A percentile compares a stretch with the other conserved stretches of the same genome.
Conservation (phyloP, 2,113 vertebrate species). For the Dendrocopos noguchii region DNA sequence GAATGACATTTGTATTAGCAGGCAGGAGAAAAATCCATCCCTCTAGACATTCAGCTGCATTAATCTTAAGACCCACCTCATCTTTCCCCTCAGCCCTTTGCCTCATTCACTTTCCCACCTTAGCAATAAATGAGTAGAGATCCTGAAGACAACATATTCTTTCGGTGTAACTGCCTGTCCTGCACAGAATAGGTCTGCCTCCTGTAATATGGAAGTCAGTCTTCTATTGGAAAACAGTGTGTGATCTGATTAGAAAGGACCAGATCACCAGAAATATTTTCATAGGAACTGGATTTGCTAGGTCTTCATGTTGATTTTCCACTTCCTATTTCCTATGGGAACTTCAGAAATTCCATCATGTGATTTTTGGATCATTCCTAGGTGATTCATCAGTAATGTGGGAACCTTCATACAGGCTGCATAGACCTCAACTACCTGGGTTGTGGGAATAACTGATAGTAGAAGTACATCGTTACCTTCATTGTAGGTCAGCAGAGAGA, state of each 20-base stretch:
- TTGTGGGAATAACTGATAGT: conserved; percentile 37
- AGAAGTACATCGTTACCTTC: conserved; percentile 32
- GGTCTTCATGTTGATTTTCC: conserved; percentile 6
- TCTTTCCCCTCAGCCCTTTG: not conserved
- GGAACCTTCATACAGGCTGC: conserved; percentile 12
- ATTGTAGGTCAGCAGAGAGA: conserved; percentile 40
- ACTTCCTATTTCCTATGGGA: not conserved
- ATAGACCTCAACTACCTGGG: not conserved
- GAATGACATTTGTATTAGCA: not conserved
- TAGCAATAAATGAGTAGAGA: not conserved
- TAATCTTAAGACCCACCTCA: not conserved
- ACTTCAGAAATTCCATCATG: not conserved
- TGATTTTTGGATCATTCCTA: not conserved
- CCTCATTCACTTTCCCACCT: not conserved
- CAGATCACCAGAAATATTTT: not conserved
- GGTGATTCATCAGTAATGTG: not conserved
- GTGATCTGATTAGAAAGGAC: not conserved
- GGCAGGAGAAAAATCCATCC: not conserved
- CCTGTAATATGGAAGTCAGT: not conserved
- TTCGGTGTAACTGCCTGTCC: not conserved
- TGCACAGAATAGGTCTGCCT: not conserved
- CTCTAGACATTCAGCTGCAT: not conserved
- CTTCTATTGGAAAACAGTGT: not conserved
- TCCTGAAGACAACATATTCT: not conserved
- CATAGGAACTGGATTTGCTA: conserved; percentile 25